A percentile compares a stretch with the other conserved stretches of the same genome.
phyloP scores from a whole-genome alignment of 2,113 vertebrate genomes.

The Coreoperca whiteheadi region DNA sequence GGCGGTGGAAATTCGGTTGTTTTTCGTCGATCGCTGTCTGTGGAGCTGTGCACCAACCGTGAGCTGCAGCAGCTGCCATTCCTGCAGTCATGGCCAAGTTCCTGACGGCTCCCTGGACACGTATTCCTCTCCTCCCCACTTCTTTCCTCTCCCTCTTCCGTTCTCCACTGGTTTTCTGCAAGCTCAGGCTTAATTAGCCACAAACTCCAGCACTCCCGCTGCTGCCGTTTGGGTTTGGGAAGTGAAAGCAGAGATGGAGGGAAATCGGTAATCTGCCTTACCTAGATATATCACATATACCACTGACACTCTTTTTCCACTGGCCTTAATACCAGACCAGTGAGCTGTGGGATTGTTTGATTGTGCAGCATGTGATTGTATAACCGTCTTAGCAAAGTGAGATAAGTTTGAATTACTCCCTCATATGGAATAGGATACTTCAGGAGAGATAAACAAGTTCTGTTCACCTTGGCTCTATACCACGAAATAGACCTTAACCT shows the following conservation, averaged over 20 bases:
- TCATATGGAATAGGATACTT: conserved; percentile 42
- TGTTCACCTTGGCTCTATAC: conserved; percentile 20
- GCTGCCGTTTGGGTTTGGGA: conserved; percentile 13
- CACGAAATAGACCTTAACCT: conserved; percentile 26
- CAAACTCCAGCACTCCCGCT: conserved; percentile 28
- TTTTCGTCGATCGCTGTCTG: conserved; percentile 40
- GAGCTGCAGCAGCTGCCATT: conserved; percentile 78
- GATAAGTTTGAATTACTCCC: conserved; percentile 50
- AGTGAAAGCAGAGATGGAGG: conserved; percentile 31
- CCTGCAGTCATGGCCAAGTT: conserved; percentile 73
- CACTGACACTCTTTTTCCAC: conserved; percentile 56
- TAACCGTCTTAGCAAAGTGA: conserved; percentile 29
- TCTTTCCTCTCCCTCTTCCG: conserved; percentile 23
- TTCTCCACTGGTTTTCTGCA: conserved; percentile 18
- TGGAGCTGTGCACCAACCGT: conserved; percentile 41
- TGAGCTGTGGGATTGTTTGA: conserved; percentile 13
- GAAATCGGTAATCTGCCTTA: conserved; percentile 5
- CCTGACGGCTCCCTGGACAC: conserved; percentile 70
- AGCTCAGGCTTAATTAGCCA: conserved; percentile 41
- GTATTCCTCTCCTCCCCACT: conserved; percentile 44
- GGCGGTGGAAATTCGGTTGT: conserved; percentile 40
- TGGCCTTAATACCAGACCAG: conserved; percentile 34
- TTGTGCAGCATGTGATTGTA: conserved; percentile 17
- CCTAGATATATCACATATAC: conserved; percentile 26
- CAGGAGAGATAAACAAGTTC: conserved; percentile 36